Evolutionary conservation across 1,140 invertebrate species (phyloP), one percentile per base, ranked within the genome.

Genomic region (Drosophila saltans): DNA sequence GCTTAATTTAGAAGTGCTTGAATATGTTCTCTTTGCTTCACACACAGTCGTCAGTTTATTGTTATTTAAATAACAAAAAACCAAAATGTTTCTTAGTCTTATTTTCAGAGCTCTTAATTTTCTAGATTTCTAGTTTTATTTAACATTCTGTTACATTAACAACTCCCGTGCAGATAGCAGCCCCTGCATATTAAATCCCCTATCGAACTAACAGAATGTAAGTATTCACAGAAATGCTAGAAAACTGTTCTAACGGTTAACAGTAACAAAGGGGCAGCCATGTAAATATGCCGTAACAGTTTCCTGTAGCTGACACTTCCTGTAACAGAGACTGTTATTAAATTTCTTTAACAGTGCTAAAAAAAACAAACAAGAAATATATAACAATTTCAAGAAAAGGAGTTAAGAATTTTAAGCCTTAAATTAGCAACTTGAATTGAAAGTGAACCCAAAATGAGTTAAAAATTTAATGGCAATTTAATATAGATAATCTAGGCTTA

Each of bases 191-290:
- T 9, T 9, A 7, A 21, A 16, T 16, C 30, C 4, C 56, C 56
- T 21, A 3, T 0, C 26, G n/a, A 7, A 1, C 3, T 80, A 67
- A 58, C 61, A 65, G 11, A n/a, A 36, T 43, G 57, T 8, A 11
- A 57, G 40, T 8, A 9, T 1, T 10, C 2, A 28, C 40, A 36
- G 11, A 6, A n/a, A 40, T 39, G 40, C 2, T 40, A 40, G 41
- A 5, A 63, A 72, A 80, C 83, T 86, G 64, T 86, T 43, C 82
- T 86, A 86, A 76, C 82, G 82, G 83, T 88, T 86, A 86, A 82
- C 69, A 76, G 57, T 48, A 3, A 0, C 2, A 41, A 11, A 24
- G 62, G 72, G 56, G n/a, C 3, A 60, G 41, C 21, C 26, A 1
- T 3, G 1, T n/a, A 28, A 4, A 0, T 1, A 2, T n/a, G 10